Conservation (phyloP, 2,888 invertebrate genomes). For the Hylaea fasciaria region DNA sequence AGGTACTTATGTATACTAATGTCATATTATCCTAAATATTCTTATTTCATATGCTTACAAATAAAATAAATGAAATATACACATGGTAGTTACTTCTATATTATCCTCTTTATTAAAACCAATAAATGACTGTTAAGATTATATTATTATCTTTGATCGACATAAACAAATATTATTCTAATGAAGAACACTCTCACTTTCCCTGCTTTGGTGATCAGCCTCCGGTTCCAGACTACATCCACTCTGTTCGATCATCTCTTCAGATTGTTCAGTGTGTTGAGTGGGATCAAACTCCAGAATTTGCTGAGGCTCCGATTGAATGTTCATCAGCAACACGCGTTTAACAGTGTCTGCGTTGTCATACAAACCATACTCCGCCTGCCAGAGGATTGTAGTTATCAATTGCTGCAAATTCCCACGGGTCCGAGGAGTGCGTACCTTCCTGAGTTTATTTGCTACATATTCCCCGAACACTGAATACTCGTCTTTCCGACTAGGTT, state of each 20-base stretch:
- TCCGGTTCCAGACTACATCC: slow-evolving; percentile 28
- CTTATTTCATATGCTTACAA: no score
- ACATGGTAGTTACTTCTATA: no score
- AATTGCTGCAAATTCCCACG: slow-evolving; percentile 75
- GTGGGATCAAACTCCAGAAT: slow-evolving; percentile 42
- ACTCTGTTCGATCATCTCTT: slow-evolving; percentile 41
- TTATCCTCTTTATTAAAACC: no score
- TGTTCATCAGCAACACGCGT: slow-evolving; percentile 63
- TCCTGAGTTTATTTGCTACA: slow-evolving; percentile 74
- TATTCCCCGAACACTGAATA: slow-evolving; percentile 77
- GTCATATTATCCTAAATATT: no score
- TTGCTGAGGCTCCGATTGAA: slow-evolving; percentile 44
- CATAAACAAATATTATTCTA: background rate
- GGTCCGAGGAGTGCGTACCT: slow-evolving; percentile 65
- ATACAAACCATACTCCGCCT: slow-evolving; percentile 76
- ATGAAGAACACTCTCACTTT: slow-evolving; percentile 16
- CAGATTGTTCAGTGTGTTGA: slow-evolving; percentile 36
- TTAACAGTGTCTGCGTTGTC: slow-evolving; percentile 74
- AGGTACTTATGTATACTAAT: no score
- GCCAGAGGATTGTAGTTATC: slow-evolving; percentile 78
- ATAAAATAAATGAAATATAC: no score
- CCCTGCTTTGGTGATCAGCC: slow-evolving; percentile 12
- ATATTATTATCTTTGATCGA: background rate
- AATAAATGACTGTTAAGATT: no score
- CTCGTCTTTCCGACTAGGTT: slow-evolving; percentile 62